A percentile compares a stretch with the other conserved stretches of the same genome.
phyloP scores from a whole-genome alignment of 2,797 vertebrate species.

The Falco rusticolus region DNA sequence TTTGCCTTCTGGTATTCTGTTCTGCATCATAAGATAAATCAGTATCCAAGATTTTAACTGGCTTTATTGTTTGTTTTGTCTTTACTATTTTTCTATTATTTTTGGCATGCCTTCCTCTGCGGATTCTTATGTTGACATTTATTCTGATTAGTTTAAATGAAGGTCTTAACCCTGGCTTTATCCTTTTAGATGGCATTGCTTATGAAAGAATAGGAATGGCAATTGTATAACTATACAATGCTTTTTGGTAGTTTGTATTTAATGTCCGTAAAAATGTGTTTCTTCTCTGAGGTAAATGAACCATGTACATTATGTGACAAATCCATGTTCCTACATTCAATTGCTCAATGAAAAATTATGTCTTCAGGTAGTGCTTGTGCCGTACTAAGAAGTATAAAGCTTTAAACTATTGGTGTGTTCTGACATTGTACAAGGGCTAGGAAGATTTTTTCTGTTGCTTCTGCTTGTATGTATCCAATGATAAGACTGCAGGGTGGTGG shows the following conservation, averaged over 20 bases:
- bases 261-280: background rate
- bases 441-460: background rate
- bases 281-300: background rate
- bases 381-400: background rate
- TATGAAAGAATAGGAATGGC: background rate
- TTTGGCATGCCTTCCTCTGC: background rate
- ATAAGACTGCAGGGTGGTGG: background rate
- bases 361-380: background rate
- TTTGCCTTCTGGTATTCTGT: background rate
- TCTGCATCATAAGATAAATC: background rate
- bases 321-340: background rate
- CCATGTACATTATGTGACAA: background rate
- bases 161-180: conserved; percentile 16
- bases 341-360: background rate
- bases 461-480: background rate
- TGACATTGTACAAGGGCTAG: background rate
- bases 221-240: background rate
- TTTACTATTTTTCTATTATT: background rate
- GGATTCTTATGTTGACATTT: conserved; percentile 5
- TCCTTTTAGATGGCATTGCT: background rate
- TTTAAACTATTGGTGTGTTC: background rate
- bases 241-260: conserved; percentile 19
- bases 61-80: background rate
- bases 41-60: background rate
- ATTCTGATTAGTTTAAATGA: conserved; percentile 37